These are phyloP conservation scores for Stylophora pistillata DNA, from an alignment of 64 coral and sea anemone species.

Conservation along the genomic window DNA sequence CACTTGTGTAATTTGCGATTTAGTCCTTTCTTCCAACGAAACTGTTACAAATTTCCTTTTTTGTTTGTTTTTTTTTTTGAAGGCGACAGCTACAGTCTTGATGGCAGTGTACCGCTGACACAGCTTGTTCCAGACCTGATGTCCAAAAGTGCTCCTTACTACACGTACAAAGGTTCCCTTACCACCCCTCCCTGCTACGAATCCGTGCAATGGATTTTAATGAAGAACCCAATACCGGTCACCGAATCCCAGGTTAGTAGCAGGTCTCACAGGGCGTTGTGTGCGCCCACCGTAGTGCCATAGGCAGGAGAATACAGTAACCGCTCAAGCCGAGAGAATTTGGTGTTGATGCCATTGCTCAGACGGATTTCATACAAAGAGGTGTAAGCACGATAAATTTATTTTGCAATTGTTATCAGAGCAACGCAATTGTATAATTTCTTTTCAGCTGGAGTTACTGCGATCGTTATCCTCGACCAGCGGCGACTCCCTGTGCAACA, in stretches of 20 bases:
- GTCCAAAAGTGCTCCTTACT: slow-evolving; percentile 23
- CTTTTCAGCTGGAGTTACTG: slow-evolving; percentile 29
- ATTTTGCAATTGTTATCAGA: too few relatives aligned
- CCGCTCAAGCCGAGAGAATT: too few relatives aligned
- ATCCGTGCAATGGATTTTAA: slow-evolving; percentile 76
- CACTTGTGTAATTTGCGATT: too few relatives aligned
- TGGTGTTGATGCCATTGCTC: too few relatives aligned
- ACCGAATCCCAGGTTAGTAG: slow-evolving; percentile 47
- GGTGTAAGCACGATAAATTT: too few relatives aligned
- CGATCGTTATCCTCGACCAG: slow-evolving; percentile 27
- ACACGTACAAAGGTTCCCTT: slow-evolving; percentile 71
- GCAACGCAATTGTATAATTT: neutral
- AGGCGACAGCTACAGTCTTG: neutral
- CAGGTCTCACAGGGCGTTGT: neutral
- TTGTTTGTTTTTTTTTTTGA: too few relatives aligned
- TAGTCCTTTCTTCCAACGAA: neutral
- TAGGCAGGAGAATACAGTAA: too few relatives aligned
- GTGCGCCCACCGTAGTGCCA: too few relatives aligned
- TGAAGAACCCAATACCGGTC: slow-evolving; percentile 27
- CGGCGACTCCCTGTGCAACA: slow-evolving; percentile 54
- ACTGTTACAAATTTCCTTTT: too few relatives aligned
- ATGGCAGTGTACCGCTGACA: slow-evolving; percentile 11
- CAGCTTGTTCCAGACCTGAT: slow-evolving; percentile 43
- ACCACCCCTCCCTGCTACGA: slow-evolving; percentile 86
- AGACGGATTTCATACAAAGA: too few relatives aligned